Evolutionary conservation across 2,113 vertebrate species (phyloP).

Genomic region (Coreoperca whiteheadi): DNA sequence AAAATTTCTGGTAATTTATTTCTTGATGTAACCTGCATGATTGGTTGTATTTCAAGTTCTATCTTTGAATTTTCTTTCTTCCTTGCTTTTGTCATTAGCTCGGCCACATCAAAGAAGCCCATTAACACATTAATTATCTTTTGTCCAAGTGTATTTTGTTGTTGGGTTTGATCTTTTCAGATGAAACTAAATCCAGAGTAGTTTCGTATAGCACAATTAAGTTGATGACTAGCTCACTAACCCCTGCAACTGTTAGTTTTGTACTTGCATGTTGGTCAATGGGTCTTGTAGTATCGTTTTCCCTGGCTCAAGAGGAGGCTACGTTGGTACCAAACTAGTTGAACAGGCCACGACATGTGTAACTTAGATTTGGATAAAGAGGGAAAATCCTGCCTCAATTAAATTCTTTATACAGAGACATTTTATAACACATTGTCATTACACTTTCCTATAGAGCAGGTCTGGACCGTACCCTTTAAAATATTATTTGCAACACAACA

Average conservation of each 20-base stretch:
- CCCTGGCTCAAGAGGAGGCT: neutral
- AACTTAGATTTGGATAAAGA: neutral
- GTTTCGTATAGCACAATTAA: neutral
- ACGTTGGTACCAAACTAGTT: neutral
- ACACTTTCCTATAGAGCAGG: too few relatives aligned
- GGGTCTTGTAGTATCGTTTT: neutral
- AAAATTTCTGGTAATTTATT: neutral
- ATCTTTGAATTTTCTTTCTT: neutral
- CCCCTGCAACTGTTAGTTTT: neutral
- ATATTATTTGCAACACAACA: too few relatives aligned
- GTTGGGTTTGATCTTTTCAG: slow-evolving; percentile 37
- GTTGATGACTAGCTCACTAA: neutral
- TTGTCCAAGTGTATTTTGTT: neutral
- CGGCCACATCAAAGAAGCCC: slow-evolving; percentile 10
- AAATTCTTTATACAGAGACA: too few relatives aligned
- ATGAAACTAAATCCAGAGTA: slow-evolving; percentile 31
- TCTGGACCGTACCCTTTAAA: too few relatives aligned
- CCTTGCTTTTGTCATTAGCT: slow-evolving; percentile 4
- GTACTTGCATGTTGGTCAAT: neutral
- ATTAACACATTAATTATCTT: slow-evolving; percentile 13
- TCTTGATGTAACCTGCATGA: neutral
- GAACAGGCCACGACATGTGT: fast-evolving
- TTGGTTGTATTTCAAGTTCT: neutral
- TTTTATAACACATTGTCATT: too few relatives aligned
- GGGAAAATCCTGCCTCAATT: neutral